Evolutionary conservation across 35 echinoderm and acorn worm genomes (phyloP), one percentile per base, ranked within the genome.

Genomic region (Apostichopus japonicus): DNA sequence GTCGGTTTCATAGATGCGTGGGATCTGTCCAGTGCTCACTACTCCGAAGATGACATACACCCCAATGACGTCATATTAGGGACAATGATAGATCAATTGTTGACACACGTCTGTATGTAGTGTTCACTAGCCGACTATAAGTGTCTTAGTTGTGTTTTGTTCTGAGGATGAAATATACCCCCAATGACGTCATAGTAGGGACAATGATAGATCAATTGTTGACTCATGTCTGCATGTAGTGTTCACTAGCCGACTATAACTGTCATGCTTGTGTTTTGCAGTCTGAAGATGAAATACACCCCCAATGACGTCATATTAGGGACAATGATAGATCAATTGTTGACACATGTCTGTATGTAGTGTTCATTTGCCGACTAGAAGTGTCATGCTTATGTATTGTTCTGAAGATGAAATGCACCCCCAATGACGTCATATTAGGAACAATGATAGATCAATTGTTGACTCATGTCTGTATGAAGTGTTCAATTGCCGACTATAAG

Each of bases 1-100:
- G 63, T 67, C 63, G 79, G 79, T 10, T 81, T 81, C 53, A 16
- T 81, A 52, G 79, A 81, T 16, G 24, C 79, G 15, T 81, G 79
- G 79, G 79, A 81, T 52, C 79, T 81, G 79, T 44, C 79, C 15
- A 81, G 8, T 8, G 21, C 79, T 8, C 79, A 81, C 17, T 52
- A 81, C 52, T 81, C 79, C 15, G 1, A 25, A 52, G 79, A 81
- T 52, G 5, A 81, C 15, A 81, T 81, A 52, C 79, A 81, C 27
- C 79, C 79, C 25, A 81, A 81, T 44, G 23, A 81, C 79, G 24
- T 52, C 27, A 81, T 81, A 15, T 23, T 81, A 6, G 79, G 79
- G 25, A 81, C 79, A 27, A 81, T 81, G 79, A 44, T 81, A 15
- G 53, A 81, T 52, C 22, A 33, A 33, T 6, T 81, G 16, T 53